Evolutionary conservation across 2,797 vertebrate genomes (phyloP).

Genomic region (Myoxocephalus aenaeus): DNA sequence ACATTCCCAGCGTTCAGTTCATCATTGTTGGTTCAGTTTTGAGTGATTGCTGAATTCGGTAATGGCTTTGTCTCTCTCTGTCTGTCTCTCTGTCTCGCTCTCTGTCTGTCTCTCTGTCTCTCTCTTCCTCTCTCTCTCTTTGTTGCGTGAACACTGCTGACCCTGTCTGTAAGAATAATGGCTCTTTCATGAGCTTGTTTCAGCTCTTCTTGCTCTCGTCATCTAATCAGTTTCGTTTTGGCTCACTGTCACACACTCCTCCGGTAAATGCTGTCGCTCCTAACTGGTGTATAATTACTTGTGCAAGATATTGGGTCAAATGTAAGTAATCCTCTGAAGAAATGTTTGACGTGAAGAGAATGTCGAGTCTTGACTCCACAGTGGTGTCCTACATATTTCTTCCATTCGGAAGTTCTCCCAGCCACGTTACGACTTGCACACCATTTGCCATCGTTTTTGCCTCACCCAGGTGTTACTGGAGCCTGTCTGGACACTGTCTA

Average conservation of each 20-base stretch:
- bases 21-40: slow-evolving; percentile 17
- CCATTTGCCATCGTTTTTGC: slow-evolving; percentile 20
- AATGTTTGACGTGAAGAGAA: background rate
- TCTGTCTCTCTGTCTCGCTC: slow-evolving; percentile 8
- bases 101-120: background rate
- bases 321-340: slow-evolving; percentile 6
- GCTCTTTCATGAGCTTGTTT: slow-evolving; percentile 62
- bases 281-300: slow-evolving; percentile 31
- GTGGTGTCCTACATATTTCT: background rate
- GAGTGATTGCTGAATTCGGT: slow-evolving; percentile 25
- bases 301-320: slow-evolving; percentile 4
- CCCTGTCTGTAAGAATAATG: slow-evolving; percentile 63
- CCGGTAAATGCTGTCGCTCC: slow-evolving; percentile 19
- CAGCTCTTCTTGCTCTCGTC: slow-evolving; percentile 37
- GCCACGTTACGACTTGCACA: slow-evolving; percentile 30
- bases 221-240: slow-evolving; percentile 41
- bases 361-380: background rate
- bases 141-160: slow-evolving; percentile 59
- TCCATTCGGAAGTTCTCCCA: slow-evolving; percentile 25
- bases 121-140: background rate
- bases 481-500: slow-evolving; percentile 42
- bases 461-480: slow-evolving; percentile 47
- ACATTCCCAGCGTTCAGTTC: background rate
- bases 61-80: slow-evolving; percentile 7
- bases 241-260: slow-evolving; percentile 36